A percentile compares a stretch with the other conserved stretches of the same genome.
Conservation (phyloP, 1,140 invertebrate species). For the Leucophenga varia region DNA sequence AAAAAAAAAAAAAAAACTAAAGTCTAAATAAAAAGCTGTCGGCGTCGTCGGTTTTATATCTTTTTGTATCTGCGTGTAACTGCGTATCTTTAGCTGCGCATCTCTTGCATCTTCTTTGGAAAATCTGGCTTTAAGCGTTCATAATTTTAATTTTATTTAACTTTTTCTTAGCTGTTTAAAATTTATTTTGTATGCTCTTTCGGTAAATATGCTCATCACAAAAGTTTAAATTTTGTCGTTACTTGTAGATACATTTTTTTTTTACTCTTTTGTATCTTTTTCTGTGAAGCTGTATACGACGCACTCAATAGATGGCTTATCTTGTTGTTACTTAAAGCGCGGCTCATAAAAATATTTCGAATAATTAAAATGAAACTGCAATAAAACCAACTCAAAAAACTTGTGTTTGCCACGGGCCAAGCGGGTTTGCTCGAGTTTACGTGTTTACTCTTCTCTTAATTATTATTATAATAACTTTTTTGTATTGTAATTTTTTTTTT, state of each 20-base stretch:
- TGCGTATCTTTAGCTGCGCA: conserved; percentile 31
- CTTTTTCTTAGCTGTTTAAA: conserved; percentile 26
- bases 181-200: conserved; percentile 37
- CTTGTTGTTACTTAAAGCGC: conserved; percentile 8
- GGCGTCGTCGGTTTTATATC: no score
- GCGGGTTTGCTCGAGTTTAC: conserved; percentile 37
- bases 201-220: conserved; percentile 39
- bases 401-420: conserved; percentile 46
- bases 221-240: conserved; percentile 2
- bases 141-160: conserved; percentile 40
- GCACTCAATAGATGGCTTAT: conserved; percentile 28
- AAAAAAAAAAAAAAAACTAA: no score
- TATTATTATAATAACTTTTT: no score
- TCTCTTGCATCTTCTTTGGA: conserved; percentile 37
- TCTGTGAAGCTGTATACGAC: conserved; percentile 1
- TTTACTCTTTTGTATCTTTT: conserved; percentile 4
- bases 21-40: no score
- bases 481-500: no score
- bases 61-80: no score
- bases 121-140: conserved; percentile 38
- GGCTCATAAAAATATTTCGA: conserved; percentile 42
- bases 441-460: no score
- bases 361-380: conserved; percentile 49
- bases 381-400: conserved; percentile 29
- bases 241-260: background rate